phyloP scores from a whole-genome alignment of 2,113 vertebrate genomes.

The Hypomesus transpacificus region DNA sequence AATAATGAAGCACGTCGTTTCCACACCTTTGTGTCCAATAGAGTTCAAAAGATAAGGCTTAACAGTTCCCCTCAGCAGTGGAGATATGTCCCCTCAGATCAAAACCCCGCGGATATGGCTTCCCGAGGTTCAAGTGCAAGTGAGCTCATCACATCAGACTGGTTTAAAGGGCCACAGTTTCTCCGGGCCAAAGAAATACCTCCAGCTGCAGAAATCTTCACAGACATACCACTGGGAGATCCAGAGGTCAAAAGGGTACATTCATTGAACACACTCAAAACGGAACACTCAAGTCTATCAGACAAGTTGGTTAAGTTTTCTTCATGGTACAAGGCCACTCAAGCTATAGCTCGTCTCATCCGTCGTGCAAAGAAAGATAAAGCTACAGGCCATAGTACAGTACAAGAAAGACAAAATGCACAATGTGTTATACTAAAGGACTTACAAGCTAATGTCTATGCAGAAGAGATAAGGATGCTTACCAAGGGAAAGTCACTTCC shows the following conservation, averaged over 20 bases:
- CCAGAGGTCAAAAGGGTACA: conserved; percentile 11
- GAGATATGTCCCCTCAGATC: conserved; percentile 5
- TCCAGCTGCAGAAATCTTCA: neutral
- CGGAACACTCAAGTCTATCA: neutral
- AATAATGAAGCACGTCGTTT: conserved; percentile 10
- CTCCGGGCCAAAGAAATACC: conserved; percentile 13
- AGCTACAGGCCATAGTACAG: neutral
- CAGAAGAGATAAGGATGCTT: conserved; percentile 1
- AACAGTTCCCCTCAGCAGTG: conserved; percentile 4
- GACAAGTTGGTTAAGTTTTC: conserved; percentile 19
- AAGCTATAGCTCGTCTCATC: neutral
- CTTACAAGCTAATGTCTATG: conserved; percentile 6
- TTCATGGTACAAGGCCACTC: conserved; percentile 8
- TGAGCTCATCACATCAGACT: conserved; percentile 6
- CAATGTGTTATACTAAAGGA: conserved; percentile 7
- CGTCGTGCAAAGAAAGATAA: neutral
- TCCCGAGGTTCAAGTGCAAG: conserved; percentile 2
- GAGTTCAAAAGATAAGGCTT: conserved; percentile 11
- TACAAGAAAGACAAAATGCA: conserved; percentile 13
- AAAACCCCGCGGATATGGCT: conserved; percentile 8
- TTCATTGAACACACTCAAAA: conserved; percentile 1
- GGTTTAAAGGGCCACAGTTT: conserved; percentile 12
- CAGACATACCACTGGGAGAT: conserved; percentile 7
- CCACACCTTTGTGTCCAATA: neutral
- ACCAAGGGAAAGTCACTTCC: neutral